Percentiles rank a stretch among this genome's conserved stretches.
These are phyloP conservation scores for Dendropsophus ebraccatus DNA, from an alignment of 2,113 vertebrate species.

Conservation along the genomic window DNA sequence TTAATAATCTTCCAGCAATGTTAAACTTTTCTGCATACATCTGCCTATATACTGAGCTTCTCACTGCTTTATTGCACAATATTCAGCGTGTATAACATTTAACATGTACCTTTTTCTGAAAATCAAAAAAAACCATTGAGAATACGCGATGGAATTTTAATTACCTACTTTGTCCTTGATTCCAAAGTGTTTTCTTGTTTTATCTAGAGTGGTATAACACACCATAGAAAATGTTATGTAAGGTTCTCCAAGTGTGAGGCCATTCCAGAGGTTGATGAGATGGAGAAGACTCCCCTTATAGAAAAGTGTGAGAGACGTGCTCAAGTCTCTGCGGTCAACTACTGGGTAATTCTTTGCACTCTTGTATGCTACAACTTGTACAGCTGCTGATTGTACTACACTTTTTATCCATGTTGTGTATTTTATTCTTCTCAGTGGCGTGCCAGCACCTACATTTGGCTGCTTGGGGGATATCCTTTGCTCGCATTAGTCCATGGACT, in stretches of 20 bases:
- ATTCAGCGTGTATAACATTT: no score
- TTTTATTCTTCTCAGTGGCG: constrained; percentile 66
- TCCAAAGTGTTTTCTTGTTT: not conserved
- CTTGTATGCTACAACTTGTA: not conserved
- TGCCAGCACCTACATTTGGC: constrained; percentile 66
- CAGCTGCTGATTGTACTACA: not conserved
- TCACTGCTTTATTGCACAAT: no score
- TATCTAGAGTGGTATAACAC: constrained; percentile 61
- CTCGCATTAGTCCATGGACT: constrained; percentile 75
- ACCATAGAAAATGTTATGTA: constrained; percentile 46
- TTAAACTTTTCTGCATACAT: no score
- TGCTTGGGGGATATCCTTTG: constrained; percentile 74
- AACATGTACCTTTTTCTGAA: no score
- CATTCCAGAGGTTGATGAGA: constrained; percentile 57
- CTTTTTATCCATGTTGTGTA: accelerated
- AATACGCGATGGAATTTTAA: no score
- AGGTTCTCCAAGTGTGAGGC: constrained; percentile 64
- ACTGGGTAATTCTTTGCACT: constrained; percentile 75
- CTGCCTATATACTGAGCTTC: no score
- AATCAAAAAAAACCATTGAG: no score
- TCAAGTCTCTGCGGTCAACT: not conserved
- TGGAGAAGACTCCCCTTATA: constrained; percentile 68
- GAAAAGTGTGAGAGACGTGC: constrained; percentile 56
- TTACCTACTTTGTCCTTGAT: not conserved
- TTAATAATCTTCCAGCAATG: no score